Evolutionary conservation across 2,113 vertebrate genomes (phyloP), one percentile per base, ranked within the genome.

Genomic region (Genyomyrus donnyi): DNA sequence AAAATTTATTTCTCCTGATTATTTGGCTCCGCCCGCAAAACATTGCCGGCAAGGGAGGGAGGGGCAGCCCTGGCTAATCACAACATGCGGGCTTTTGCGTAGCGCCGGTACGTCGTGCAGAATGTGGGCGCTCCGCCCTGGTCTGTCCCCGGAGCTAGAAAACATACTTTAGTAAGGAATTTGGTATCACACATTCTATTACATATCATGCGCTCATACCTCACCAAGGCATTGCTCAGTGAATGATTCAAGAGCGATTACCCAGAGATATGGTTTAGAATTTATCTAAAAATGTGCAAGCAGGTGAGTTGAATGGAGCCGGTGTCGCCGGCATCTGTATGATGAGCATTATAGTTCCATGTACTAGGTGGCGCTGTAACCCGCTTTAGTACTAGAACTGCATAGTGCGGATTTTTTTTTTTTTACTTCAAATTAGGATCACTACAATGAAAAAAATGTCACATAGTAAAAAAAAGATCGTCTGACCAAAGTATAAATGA

Each of bases 1-100:
- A 90, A 56, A 91, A 94, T 97, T 95, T 97, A 96, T 96, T 90
- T 90, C 90, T 62, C 87, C 52, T 70, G 24, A 49, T 80, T 3
- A 62, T 6, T 17, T 87, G 88, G 89, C 94, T 94, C 94, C 95
- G 94, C 95, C 95, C 93, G 87, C 85, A 21, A 91, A 91, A 88
- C 58, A 50, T 50, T 87, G 94, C 94, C 93, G 92, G 49, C 0
- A 31, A 27, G 45, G 49, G 70, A 52, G 92, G 94, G 92, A 87
- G 92, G 92, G 53, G 42, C 56, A 9, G 1, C 2, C 6, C 0
- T 0, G 88, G 88, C 95, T 91, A 96, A 95, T 96, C 86, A 91
- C 46, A 86, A 4, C 19, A 27, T 45, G 46, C 19, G n/a, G 21
- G 45, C 35, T 70, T 46, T 5, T 42, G 90, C 91, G 91, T 92